A percentile compares a stretch with the other conserved stretches of the same genome.
Conservation (phyloP, 1,140 invertebrate species). For the Drosophila tsacasi region DNA sequence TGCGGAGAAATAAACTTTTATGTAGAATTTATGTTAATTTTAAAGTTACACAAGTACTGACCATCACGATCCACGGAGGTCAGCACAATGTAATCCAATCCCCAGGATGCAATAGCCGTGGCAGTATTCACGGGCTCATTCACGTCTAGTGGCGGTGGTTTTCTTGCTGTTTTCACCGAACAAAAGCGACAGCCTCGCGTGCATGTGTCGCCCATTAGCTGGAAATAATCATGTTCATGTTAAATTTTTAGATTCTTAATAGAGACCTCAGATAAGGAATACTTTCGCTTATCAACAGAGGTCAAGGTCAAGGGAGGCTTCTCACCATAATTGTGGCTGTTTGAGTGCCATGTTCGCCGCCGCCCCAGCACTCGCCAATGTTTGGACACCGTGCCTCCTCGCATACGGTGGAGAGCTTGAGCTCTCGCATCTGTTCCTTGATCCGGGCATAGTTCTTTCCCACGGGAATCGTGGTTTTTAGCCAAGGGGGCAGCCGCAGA, state of each 20-base stretch:
- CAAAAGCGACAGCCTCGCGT: conserved; percentile 98
- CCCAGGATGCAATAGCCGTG: conserved; percentile 96
- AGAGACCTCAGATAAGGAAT: neutral
- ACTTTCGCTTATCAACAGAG: conserved; percentile 41
- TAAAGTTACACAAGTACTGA: conserved; percentile 22
- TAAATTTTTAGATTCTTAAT: neutral
- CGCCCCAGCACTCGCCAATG: conserved; percentile 99
- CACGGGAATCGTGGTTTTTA: conserved; percentile 97
- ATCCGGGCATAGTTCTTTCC: conserved; percentile 94
- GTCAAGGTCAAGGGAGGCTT: conserved; percentile 56
- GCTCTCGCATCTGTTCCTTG: conserved; percentile 93
- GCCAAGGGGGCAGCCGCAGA: conserved; percentile 97
- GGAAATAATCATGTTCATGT: conserved; percentile 64
- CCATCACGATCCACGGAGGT: conserved; percentile 99
- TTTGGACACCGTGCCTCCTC: conserved; percentile 99
- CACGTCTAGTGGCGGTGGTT: conserved; percentile 96
- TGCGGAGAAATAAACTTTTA: conserved; percentile 83
- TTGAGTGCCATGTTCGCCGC: conserved; percentile 93
- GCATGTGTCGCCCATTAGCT: conserved; percentile 97
- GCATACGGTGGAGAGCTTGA: conserved; percentile 98
- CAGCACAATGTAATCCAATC: conserved; percentile 98
- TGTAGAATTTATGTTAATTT: neutral
- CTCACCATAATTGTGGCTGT: conserved; percentile 96
- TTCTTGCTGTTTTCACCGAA: conserved; percentile 97
- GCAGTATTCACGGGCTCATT: conserved; percentile 97